Evolutionary conservation across 2,797 vertebrate species (phyloP), one percentile per base, ranked within the genome.

Genomic region (Sebastes nivosus): DNA sequence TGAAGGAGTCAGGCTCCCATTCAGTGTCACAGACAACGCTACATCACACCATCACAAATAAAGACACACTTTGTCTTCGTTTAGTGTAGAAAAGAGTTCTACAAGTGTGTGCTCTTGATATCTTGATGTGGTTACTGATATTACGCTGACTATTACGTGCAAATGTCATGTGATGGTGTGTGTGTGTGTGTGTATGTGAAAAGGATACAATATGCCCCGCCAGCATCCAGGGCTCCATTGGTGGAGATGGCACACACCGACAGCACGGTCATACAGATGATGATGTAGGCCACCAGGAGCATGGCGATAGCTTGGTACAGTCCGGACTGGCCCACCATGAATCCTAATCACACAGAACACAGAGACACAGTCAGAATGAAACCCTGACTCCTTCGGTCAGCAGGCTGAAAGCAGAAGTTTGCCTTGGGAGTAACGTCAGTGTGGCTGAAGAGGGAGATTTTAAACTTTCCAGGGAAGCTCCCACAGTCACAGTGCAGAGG

Each of bases 121-220:
- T 50, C 14, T 69, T 20, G n/a, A 70, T 58, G 61, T 67, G n/a
- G 34, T 52, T 65, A 55, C 3, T 30, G 71, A 66, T 32, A 10
- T 22, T 22, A 58, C 20, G 1, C 46, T 57, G 50, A 69, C 70
- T 18, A 61, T 74, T 55, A 32, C 46, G 2, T 75, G 80, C 50
- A 64, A 50, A 8, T 30, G 18, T 55, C 74, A 74, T 77, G 20
- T 71, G 72, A 70, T 8, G 3, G 6, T 29, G 34, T 22, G 32
- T 32, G 67, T 38, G 4, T 36, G 34, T 6, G 13, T 58, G 13
- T 71, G 12, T 52, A 27, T 61, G 8, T 61, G 60, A 13, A 18
- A 6, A 97, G 96, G 96, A 98, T 98, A 98, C 97, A 97, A 85
- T 98, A 98, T 42, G 97, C 97, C 77, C 97, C 97, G 1, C 97